Percentiles rank a stretch among this genome's conserved stretches.
Conservation (phyloP, 2,797 vertebrate species). For the Crenichthys baileyi region DNA sequence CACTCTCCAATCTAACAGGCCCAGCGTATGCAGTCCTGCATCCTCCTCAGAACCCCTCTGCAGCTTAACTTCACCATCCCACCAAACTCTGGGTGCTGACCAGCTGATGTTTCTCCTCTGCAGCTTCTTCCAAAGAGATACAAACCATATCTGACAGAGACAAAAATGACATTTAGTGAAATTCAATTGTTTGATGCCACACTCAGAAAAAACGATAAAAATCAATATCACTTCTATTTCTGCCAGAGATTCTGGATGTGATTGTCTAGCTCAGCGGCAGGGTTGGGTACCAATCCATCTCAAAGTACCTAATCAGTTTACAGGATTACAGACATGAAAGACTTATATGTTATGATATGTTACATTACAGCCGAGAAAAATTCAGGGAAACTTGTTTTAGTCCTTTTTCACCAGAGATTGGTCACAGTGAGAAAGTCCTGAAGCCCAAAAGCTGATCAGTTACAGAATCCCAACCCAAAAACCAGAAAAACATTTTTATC, state of each 20-base stretch:
- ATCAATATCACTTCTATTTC: neutral
- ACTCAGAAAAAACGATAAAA: conserved; percentile 1
- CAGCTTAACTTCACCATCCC: conserved; percentile 32
- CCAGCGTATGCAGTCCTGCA: conserved; percentile 29
- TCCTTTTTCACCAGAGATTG: neutral
- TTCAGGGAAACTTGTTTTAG: neutral
- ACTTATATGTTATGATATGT: neutral
- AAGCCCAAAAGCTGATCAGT: no score
- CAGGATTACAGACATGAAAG: neutral
- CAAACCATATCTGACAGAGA: conserved; percentile 15
- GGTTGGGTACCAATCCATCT: neutral
- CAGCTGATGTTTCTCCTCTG: conserved; percentile 15
- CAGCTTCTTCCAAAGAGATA: neutral
- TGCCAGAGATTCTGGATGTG: neutral
- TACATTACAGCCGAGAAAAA: no score
- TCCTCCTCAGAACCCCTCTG: conserved; percentile 26
- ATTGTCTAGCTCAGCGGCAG: neutral
- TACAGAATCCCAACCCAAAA: no score
- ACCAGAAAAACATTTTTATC: neutral
- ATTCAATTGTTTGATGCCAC: conserved; percentile 13
- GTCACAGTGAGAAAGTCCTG: no score
- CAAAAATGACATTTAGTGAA: conserved; percentile 4
- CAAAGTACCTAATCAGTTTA: neutral
- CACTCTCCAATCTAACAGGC: conserved; percentile 35
- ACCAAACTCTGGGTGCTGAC: conserved; percentile 31